Evolutionary conservation across 2,797 vertebrate genomes (phyloP).

Genomic region (Syndactyla subalaris): DNA sequence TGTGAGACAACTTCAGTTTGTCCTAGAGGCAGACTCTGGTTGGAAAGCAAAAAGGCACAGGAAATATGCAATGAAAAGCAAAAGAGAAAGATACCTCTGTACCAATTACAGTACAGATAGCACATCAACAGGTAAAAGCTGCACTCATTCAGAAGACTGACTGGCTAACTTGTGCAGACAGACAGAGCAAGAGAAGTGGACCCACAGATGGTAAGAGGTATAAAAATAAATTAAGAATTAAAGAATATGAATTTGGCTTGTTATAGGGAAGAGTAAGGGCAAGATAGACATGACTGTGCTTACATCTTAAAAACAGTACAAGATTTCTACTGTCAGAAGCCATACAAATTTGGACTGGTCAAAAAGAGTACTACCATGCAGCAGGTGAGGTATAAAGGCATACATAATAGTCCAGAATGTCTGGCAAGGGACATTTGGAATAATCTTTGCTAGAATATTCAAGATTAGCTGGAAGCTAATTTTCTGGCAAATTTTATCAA

Average conservation of each 20-base stretch:
- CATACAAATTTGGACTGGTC: neutral
- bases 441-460: neutral
- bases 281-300: neutral
- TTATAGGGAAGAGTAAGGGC: neutral
- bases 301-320: neutral
- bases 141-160: neutral
- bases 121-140: neutral
- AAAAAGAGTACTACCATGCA: neutral
- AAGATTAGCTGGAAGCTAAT: neutral
- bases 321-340: neutral
- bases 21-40: neutral
- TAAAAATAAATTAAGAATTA: neutral
- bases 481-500: neutral
- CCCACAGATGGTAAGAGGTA: neutral
- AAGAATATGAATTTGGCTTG: neutral
- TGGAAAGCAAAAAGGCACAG: neutral
- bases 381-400: neutral
- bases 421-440: neutral
- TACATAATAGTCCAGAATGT: neutral
- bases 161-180: neutral
- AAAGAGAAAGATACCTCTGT: neutral
- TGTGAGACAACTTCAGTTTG: neutral
- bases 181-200: neutral
- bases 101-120: neutral
- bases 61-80: neutral